Base-by-base conservation (phyloP, 2,888 invertebrate genomes). In the Amblyteles armatorius region DNA sequence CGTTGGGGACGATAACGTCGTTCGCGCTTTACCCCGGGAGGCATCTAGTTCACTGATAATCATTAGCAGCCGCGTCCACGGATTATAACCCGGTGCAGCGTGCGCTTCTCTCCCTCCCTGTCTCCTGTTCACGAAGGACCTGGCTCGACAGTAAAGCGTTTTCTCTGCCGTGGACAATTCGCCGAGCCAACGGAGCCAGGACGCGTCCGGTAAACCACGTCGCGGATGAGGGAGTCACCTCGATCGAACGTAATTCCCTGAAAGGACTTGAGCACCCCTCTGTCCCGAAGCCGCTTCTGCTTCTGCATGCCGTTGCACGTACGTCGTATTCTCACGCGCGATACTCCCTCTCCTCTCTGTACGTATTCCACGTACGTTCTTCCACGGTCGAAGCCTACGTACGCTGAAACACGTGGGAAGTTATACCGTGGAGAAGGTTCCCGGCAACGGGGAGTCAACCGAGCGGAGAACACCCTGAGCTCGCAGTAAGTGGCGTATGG, bases 401-500 rank as follows among this genome's bases (percentile, higher is more conserved):
- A 57, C 26, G 63, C 4, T 52, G 22, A 55, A 71, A 36, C 83
- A 79, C 73, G 85, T 79, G 83, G 81, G 63, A 82, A 69, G 76
- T 83, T 86, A 36, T 57, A 76, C 48, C 72, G 36, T 48, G 52
- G 77, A 73, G 83, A 78, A 44, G 73, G 82, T 86, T 83, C 48
- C 83, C 84, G 60, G 82, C 72, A 79, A 86, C 86, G 76, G 44
- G 68, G 84, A 86, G 76, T 89, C 90, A 90, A 88, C 89, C 79
- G 78, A 90, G 89, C 88, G 89, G 90, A 91, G 92, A 92, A 92
- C 92, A 91, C 91, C 90, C 91, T 90, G 90, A 91, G 88, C 88
- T 88, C 85, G 87, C 77, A 78, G 91, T 92, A 92, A 92, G 92
- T 92, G 92, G 91, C 90, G 92, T 92, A 92, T 92, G 92, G 91